These are phyloP conservation scores for Avahi laniger DNA, from an alignment of 2,797 vertebrate species.

Conservation along the genomic window DNA sequence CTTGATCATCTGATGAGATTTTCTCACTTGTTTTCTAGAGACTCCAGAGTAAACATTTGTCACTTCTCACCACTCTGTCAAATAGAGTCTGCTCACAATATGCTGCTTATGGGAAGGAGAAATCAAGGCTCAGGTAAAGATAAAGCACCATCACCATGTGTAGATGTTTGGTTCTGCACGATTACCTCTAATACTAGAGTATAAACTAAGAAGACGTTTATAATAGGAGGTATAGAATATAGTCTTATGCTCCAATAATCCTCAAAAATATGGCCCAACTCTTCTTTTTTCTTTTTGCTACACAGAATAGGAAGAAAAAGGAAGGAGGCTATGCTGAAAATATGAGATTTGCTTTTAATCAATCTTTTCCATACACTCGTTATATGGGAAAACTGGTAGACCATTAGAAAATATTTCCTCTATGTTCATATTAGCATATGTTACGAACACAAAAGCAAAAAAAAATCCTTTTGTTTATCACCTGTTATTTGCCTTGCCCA, in stretches of 20 bases:
- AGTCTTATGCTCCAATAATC: neutral
- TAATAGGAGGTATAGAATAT: neutral
- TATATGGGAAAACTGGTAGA: neutral
- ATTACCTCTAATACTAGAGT: neutral
- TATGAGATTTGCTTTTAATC: neutral
- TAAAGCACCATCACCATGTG: neutral
- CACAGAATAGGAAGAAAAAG: neutral
- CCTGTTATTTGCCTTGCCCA: neutral
- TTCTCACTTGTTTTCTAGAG: conserved; percentile 75
- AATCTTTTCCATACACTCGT: neutral
- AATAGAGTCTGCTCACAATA: conserved; percentile 82
- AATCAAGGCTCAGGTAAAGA: conserved; percentile 83
- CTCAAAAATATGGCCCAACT: neutral
- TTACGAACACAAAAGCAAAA: neutral
- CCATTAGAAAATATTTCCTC: neutral
- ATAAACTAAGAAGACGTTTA: neutral
- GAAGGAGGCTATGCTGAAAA: neutral
- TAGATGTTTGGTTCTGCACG: neutral
- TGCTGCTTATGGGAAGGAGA: conserved; percentile 79
- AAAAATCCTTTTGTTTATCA: neutral
- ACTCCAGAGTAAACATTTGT: conserved; percentile 80
- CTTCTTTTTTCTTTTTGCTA: neutral
- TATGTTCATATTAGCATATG: neutral
- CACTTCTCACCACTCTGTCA: conserved; percentile 82
- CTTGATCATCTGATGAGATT: neutral